Evolutionary conservation across 2,113 vertebrate genomes (phyloP).

Genomic region (Daboia siamensis): DNA sequence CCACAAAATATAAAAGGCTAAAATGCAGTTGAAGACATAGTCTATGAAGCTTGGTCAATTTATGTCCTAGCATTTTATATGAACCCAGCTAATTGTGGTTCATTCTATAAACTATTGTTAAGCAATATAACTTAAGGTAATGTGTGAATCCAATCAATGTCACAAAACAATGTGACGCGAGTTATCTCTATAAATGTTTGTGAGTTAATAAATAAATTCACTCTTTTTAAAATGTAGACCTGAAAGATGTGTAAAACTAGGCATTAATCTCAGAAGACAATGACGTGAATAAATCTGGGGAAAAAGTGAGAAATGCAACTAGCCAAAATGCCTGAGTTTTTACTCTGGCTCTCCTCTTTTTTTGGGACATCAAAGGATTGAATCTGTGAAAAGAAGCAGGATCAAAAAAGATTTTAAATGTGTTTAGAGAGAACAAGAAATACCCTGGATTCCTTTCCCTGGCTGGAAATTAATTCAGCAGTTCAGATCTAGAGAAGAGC

Average conservation of each 20-base stretch:
- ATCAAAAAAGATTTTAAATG: slow-evolving; percentile 4
- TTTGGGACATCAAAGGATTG: background rate
- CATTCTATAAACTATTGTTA: background rate
- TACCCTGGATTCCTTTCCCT: slow-evolving; percentile 11
- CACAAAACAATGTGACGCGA: background rate
- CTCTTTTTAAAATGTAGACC: background rate
- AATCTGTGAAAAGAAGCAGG: background rate
- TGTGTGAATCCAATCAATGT: background rate
- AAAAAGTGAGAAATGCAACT: background rate
- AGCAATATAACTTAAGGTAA: background rate
- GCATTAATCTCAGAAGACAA: background rate
- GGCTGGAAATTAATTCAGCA: slow-evolving; percentile 19
- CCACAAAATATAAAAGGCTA: background rate
- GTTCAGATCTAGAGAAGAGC: slow-evolving; percentile 4
- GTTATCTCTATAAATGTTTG: background rate
- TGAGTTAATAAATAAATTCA: background rate
- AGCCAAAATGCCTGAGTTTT: background rate
- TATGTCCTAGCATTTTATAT: background rate
- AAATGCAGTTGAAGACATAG: background rate
- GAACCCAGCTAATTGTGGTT: background rate
- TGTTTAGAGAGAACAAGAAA: slow-evolving; percentile 28
- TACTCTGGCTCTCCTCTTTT: background rate
- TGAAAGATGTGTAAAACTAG: background rate
- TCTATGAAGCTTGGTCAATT: background rate
- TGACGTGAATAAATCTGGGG: background rate